Conservation (phyloP, 2,113 vertebrate genomes). For the mouse (Mus musculus) region DNA sequence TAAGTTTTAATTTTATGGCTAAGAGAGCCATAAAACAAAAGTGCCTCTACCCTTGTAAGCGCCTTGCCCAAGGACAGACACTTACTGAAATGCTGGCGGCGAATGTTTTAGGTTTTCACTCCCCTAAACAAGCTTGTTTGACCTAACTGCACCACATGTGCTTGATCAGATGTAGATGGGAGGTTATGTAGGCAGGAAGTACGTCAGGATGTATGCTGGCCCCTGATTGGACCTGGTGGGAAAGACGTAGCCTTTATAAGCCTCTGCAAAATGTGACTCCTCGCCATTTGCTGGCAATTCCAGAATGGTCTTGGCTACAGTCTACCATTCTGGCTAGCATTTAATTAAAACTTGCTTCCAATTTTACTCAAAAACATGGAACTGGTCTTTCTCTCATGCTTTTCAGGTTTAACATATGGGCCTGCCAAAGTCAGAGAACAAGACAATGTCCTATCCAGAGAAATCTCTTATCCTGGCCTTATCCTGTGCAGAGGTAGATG, state of each 20-base stretch:
- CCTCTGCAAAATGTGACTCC: background rate
- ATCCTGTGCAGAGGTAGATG: background rate
- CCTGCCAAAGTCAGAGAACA: background rate
- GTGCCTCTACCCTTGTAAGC: background rate
- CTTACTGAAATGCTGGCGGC: background rate
- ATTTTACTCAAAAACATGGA: background rate
- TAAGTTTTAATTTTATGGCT: background rate
- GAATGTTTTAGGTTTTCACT: background rate
- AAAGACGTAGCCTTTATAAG: background rate
- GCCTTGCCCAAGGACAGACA: background rate
- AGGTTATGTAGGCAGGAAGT: background rate
- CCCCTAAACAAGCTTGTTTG: background rate
- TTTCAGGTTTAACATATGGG: background rate
- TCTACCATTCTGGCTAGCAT: background rate
- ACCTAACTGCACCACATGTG: background rate
- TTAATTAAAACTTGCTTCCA: background rate
- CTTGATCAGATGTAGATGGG: background rate
- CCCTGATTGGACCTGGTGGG: background rate
- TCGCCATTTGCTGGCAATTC: background rate
- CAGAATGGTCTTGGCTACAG: background rate
- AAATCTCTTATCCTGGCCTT: background rate
- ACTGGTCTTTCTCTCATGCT: background rate
- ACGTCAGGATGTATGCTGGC: background rate
- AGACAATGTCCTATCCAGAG: background rate
- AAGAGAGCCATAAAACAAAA: background rate